These are phyloP conservation scores for Mythimna loreyi DNA, from an alignment of 2,888 invertebrate species.

Conservation along the genomic window DNA sequence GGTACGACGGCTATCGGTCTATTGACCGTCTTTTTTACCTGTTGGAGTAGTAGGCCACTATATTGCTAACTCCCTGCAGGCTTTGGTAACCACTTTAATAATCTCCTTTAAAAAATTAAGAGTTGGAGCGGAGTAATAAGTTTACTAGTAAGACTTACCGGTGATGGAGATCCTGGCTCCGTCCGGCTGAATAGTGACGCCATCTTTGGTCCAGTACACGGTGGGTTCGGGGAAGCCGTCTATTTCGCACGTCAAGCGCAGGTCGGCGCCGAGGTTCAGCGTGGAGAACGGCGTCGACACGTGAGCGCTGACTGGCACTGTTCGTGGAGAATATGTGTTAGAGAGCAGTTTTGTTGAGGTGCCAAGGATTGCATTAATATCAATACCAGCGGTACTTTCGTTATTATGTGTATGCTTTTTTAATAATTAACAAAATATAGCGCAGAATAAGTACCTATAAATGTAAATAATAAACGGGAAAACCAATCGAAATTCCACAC, in stretches of 20 bases:
- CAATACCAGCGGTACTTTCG: neutral
- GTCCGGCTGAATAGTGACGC: constrained; percentile 87
- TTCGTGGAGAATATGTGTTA: constrained; percentile 1
- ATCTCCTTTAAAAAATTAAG: neutral
- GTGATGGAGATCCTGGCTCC: constrained; percentile 91
- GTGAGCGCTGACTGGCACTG: constrained; percentile 93
- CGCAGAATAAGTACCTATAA: too few relatives aligned
- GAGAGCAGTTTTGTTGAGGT: neutral
- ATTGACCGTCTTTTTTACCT: neutral
- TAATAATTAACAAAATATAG: neutral
- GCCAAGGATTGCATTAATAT: neutral
- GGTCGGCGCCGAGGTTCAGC: constrained; percentile 92
- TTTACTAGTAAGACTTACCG: constrained; percentile 83
- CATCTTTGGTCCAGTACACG: constrained; percentile 96
- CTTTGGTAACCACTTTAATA: neutral
- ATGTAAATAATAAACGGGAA: neutral
- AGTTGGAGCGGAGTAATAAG: neutral
- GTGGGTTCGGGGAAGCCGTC: constrained; percentile 94
- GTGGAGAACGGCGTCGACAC: constrained; percentile 90
- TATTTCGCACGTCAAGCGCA: constrained; percentile 94
- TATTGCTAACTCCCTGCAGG: neutral
- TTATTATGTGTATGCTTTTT: neutral
- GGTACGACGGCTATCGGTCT: neutral
- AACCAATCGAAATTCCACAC: neutral
- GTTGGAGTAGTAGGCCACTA: neutral